Evolutionary conservation across 2,888 invertebrate genomes (phyloP), one percentile per base, ranked within the genome.

Genomic region (Cremastobaeus sp.): DNA sequence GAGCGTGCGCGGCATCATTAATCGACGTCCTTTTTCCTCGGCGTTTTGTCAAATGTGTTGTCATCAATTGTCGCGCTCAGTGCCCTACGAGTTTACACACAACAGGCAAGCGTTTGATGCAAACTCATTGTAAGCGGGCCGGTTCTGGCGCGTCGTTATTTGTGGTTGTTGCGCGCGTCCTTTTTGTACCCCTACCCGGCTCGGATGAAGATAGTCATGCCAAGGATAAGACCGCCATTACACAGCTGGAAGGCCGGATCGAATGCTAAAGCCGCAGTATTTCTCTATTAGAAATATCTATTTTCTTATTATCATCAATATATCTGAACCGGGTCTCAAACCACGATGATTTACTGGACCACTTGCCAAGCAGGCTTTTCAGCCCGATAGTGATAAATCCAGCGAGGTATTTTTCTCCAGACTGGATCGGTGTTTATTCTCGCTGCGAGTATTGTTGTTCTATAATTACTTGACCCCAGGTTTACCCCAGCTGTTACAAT

Each of bases 61-160:
- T 85, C 82, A 82, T 80, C 84, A 81, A 84, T 84, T 82, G 84
- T 84, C 81, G 82, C 79, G 79, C 80, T 75, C 76, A 80, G 83
- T 77, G 84, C 84, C 85, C 85, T 80, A 83, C 78, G 82, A 85
- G 84, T 85, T 85, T 85, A 85, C 83, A 84, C 82, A 85, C 85
- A 85, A 86, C 84, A 84, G 84, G 80, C 83, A 83, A 83, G 81
- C 81, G 81, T 82, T 84, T 84, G 84, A 84, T 84, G 84, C 79
- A 81, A 83, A 81, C 82, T 81, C 76, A 84, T 85, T 85, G 84
- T 84, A 73, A 74, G 66, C 43, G 65, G 59, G 60, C 75, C 77
- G 71, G 72, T 72, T 77, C 57, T 54, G 54, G 57, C 59, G 50
- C 43, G 68, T 43, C 48, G 57, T 66, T 52, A 57, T 66, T 69